Conservation (phyloP, 2,797 vertebrate species). For the Oryzias sinensis region DNA sequence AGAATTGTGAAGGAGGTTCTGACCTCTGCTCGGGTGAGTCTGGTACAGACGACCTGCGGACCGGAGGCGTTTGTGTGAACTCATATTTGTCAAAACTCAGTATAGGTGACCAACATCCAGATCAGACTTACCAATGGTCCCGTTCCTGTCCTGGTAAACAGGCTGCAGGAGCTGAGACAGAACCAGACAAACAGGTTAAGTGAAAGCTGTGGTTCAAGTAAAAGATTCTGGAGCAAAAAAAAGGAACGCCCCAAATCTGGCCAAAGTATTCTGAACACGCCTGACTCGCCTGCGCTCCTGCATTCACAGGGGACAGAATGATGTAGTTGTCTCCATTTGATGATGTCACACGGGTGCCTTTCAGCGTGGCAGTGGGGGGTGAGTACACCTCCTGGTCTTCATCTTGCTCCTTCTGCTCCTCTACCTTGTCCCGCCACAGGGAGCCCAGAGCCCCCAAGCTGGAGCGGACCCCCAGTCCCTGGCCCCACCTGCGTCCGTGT, state of each 20-base stretch:
- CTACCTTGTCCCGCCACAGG: slow-evolving; percentile 62
- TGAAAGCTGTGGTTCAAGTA: too few relatives aligned
- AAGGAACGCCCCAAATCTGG: too few relatives aligned
- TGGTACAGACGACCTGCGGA: slow-evolving; percentile 69
- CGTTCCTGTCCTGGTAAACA: slow-evolving; percentile 79
- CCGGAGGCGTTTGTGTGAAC: background rate
- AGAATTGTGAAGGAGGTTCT: slow-evolving; percentile 49
- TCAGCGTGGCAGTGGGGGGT: slow-evolving; percentile 60
- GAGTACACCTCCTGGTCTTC: slow-evolving; percentile 43
- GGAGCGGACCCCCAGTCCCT: slow-evolving; percentile 44
- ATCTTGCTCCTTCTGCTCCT: slow-evolving; percentile 27
- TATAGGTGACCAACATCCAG: background rate
- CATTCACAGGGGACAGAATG: slow-evolving; percentile 84
- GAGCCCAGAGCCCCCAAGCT: slow-evolving; percentile 55
- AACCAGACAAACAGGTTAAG: background rate
- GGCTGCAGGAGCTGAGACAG: slow-evolving; percentile 82
- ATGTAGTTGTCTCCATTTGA: slow-evolving; percentile 89
- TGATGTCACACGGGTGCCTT: slow-evolving; percentile 77
- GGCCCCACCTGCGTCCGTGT: slow-evolving; percentile 74
- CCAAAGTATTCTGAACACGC: too few relatives aligned
- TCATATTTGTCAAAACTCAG: background rate
- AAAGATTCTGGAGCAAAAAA: too few relatives aligned
- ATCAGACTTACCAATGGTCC: slow-evolving; percentile 63
- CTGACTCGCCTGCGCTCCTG: slow-evolving; percentile 82
- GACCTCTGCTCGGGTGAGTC: slow-evolving; percentile 73